A percentile compares a stretch with the other conserved stretches of the same genome.
phyloP scores from a whole-genome alignment of 2,797 vertebrate species.

The Synanceia verrucosa region DNA sequence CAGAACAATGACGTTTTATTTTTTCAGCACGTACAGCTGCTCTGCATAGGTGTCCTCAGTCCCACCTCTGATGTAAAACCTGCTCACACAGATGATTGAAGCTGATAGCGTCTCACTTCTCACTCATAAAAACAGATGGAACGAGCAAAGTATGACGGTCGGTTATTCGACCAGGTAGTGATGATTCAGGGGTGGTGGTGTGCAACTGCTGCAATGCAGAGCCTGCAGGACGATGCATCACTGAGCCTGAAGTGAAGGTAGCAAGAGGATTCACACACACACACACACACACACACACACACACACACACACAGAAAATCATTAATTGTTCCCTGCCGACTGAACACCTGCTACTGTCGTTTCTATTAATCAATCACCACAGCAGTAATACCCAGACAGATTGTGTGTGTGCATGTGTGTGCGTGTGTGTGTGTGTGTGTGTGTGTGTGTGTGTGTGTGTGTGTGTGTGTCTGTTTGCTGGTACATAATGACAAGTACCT shows the following conservation, averaged over 20 bases:
- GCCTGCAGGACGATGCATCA: conserved; percentile 34
- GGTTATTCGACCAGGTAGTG: conserved; percentile 52
- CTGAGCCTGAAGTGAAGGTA: conserved; percentile 32
- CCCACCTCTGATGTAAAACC: not conserved
- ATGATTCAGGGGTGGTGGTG: not conserved
- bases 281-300: not conserved
- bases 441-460: conserved; percentile 2
- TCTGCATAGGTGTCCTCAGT: not conserved
- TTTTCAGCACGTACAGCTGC: not conserved
- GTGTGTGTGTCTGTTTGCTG: too few species aligned
- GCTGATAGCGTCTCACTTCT: conserved; percentile 1
- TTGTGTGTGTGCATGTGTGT: too few species aligned
- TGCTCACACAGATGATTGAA: conserved; percentile 33
- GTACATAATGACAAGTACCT: too few species aligned
- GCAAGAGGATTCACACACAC: conserved; percentile 24
- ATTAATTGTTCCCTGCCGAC: conserved; percentile 50
- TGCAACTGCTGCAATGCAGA: conserved; percentile 66
- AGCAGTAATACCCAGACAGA: conserved; percentile 2
- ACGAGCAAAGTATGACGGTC: conserved; percentile 19
- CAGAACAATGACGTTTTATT: not conserved
- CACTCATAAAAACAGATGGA: conserved; percentile 36
- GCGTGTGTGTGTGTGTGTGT: conserved; percentile 17
- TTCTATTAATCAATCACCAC: conserved; percentile 56
- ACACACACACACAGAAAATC: conserved; percentile 8
- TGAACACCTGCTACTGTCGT: conserved; percentile 52